Conservation (phyloP, 2,113 vertebrate genomes). For the Macrotis lagotis region DNA sequence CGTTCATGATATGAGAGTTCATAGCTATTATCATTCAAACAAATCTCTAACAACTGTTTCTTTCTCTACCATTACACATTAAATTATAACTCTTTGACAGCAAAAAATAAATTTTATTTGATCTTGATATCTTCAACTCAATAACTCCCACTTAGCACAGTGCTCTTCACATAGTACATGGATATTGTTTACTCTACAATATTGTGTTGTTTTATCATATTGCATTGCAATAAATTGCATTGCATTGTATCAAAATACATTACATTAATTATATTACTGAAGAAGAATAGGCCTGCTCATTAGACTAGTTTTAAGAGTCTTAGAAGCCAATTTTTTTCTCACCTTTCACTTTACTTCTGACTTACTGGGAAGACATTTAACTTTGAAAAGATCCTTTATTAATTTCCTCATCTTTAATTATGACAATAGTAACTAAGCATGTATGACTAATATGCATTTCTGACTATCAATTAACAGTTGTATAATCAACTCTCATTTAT, state of each 20-base stretch:
- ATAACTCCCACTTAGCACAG: not conserved
- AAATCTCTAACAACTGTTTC: not conserved
- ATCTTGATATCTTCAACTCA: not conserved
- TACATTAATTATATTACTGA: not conserved
- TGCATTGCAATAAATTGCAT: not conserved
- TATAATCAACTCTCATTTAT: slow-evolving; percentile 55
- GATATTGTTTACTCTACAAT: not conserved
- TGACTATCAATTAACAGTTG: not conserved
- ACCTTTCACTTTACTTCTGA: not conserved
- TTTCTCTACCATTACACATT: not conserved
- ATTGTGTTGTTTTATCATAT: not conserved
- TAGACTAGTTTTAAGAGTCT: not conserved
- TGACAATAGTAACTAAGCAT: slow-evolving; percentile 6
- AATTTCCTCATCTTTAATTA: not conserved
- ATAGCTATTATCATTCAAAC: not conserved
- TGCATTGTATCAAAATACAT: not conserved
- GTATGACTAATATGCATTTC: slow-evolving; percentile 16
- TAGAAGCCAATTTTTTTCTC: not conserved
- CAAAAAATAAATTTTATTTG: not conserved
- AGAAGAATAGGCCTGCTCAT: not conserved
- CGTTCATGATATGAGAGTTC: not conserved
- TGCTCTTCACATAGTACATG: not conserved
- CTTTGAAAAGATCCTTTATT: not conserved
- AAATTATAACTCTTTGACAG: not conserved
- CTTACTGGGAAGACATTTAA: not conserved